Conservation (phyloP, 1,140 invertebrate genomes). For the Macrostomum lignano region DNA sequence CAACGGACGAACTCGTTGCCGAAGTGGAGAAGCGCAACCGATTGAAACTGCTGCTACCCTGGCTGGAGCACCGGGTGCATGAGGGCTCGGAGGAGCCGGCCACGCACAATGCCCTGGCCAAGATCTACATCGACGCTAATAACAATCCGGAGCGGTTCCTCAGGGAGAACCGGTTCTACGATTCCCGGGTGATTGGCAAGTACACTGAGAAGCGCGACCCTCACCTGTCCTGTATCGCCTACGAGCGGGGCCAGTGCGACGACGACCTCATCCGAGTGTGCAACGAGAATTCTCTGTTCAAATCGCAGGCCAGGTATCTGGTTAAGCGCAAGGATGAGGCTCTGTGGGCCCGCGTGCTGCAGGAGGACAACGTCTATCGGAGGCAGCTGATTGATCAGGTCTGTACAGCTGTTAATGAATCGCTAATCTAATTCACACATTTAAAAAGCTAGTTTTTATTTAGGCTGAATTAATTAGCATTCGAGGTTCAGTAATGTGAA, state of each 20-base stretch:
- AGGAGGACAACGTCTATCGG: slow-evolving; percentile 72
- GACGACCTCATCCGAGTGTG: slow-evolving; percentile 81
- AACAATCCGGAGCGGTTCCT: slow-evolving; percentile 95
- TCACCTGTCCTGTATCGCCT: slow-evolving; percentile 87
- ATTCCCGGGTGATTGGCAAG: slow-evolving; percentile 70
- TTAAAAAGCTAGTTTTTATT: too few relatives aligned
- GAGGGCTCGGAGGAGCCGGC: slow-evolving; percentile 82
- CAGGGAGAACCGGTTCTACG: slow-evolving; percentile 67
- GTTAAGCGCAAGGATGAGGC: slow-evolving; percentile 69
- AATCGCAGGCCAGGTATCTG: slow-evolving; percentile 80
- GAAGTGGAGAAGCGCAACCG: slow-evolving; percentile 91
- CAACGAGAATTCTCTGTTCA: slow-evolving; percentile 94
- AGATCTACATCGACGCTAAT: slow-evolving; percentile 98
- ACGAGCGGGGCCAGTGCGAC: slow-evolving; percentile 88
- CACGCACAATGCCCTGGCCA: slow-evolving; percentile 92
- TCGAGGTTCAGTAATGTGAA: too few relatives aligned
- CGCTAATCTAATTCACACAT: too few relatives aligned
- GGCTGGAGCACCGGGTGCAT: slow-evolving; percentile 81
- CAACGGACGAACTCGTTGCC: slow-evolving; percentile 88
- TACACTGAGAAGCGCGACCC: slow-evolving; percentile 99
- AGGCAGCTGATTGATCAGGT: slow-evolving; percentile 81
- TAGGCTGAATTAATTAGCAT: too few relatives aligned
- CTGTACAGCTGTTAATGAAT: too few relatives aligned
- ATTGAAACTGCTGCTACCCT: slow-evolving; percentile 68
- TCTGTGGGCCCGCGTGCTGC: slow-evolving; percentile 76